phyloP scores from a whole-genome alignment of 2,113 vertebrate genomes.

The Muntiacus muntjak region DNA sequence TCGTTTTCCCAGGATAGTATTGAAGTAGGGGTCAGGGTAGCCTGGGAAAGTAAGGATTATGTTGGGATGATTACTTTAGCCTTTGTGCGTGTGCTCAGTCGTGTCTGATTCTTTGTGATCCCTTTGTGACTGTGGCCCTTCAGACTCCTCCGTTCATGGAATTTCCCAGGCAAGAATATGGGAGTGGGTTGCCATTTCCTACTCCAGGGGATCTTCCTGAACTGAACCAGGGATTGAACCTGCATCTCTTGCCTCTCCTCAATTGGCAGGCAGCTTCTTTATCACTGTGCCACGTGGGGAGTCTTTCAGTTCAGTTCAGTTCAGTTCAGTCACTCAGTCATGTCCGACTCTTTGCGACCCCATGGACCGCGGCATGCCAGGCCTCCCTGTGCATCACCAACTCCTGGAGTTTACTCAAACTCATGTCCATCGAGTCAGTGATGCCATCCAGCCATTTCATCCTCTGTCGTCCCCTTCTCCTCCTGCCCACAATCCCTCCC shows the following conservation, averaged over 20 bases:
- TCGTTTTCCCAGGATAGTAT: background rate
- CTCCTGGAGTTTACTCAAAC: background rate
- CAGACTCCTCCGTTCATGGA: background rate
- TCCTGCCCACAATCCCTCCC: too few species aligned
- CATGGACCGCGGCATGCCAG: rapidly evolving
- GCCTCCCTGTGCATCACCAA: background rate
- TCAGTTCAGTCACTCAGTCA: rapidly evolving
- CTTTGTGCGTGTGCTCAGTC: background rate
- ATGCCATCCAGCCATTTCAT: too few species aligned
- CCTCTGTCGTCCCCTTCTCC: too few species aligned
- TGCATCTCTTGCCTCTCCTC: background rate
- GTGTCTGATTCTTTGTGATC: background rate
- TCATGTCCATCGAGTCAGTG: background rate
- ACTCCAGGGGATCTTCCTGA: background rate
- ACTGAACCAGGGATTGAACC: background rate
- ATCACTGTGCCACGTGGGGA: background rate
- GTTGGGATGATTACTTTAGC: background rate
- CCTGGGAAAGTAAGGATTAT: background rate
- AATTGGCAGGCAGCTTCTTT: background rate
- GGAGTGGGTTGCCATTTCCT: background rate
- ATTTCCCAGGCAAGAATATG: background rate
- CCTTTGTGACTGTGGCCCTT: background rate
- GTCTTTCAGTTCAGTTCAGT: background rate
- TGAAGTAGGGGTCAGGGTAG: background rate
- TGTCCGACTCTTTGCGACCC: background rate